Evolutionary conservation across 1,140 invertebrate species (phyloP), one percentile per base, ranked within the genome.

Genomic region (Orius insidiosus): DNA sequence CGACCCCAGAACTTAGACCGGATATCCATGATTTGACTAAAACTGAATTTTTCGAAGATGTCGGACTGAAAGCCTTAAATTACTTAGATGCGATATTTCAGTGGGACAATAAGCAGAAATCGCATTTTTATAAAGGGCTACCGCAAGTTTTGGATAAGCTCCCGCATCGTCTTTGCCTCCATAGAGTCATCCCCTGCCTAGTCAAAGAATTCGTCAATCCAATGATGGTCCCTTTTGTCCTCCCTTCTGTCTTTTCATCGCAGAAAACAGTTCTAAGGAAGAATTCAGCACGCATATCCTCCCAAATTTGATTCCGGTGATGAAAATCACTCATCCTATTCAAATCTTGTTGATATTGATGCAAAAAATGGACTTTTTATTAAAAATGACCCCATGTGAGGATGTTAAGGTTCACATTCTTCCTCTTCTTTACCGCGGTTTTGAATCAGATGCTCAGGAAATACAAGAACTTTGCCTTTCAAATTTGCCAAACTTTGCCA

Each of bases 51-150:
- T 96, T 98, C 67, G 86, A 92, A 59, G 90, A 98, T 68, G 78
- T 95, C 51, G 84, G 85, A 15, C 85, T 95, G 0, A 93, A 93
- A 68, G 94, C 92, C 0, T 65, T 98, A 1, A 90, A 86, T 58
- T 95, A 95, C 64, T 67, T 98, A 45, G 94, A 98, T 60, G 88
- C 89, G 5, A 60, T 97, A 32, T 94, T 95, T 56, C 93, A 97
- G 69, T 90, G 89, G 82, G 93, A 98, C 60, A 97, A 97, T 65
- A 66, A 95, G n/a, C 89, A 96, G 61, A 97, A 96, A 60, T 94
- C 92, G 1, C 87, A 95, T 59, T 97, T 97, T 66, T 98, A 93
- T 59, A 96, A 95, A 68, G 86, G 85, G 9, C 65, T 97, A 18
- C 85, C 87, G 4, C 80, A 92, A 60, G 75, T 95, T 38, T 72